Evolutionary conservation across 2,797 vertebrate species (phyloP), one percentile per base, ranked within the genome.

Genomic region (Sandelia bainsii): DNA sequence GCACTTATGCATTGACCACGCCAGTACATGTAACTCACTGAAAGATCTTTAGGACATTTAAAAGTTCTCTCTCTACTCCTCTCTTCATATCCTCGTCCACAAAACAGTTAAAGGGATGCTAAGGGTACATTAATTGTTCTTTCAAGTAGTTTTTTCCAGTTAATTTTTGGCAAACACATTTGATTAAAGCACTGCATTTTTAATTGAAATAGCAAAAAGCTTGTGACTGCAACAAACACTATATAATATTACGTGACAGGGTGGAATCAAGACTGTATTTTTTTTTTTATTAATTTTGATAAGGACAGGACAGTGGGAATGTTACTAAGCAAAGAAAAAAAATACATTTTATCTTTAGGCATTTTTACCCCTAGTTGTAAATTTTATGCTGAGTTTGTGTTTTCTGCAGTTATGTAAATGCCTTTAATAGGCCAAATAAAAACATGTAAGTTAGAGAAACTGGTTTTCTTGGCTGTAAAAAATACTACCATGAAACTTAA

Each of bases 221-320:
- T 75, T 10, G 27, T 80, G 73, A 73, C 80, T 46, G 63, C 46
- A 61, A 40, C 56, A 25, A 45, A 76, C 62, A 52, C 46, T 63
- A 39, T 64, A 27, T 19, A 27, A 50, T 37, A 45, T 76, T 60
- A 70, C 70, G 54, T 56, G 23, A 37, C 8, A 25, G 77, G 74
- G 76, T 61, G 75, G 62, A 85, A 82, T 75, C 66, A 61, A 63
- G 58, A 66, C 73, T 70, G 58, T 86, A 79, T 82, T 83, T 84
- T 74, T 84, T 83, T 71, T 29, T 29, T 83, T 81, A 86, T 85
- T 77, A 52, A 69, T 70, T 83, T 74, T 68, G 82, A 84, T 82
- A 71, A 49, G 13, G 25, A 42, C 23, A 72, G 57, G 67, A 81
- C 12, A 32, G 16, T 32, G 39, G 52, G 39, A 63, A 83, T 75